A percentile compares a stretch with the other conserved stretches of the same genome.
Conservation (phyloP, 2,888 invertebrate genomes). For the Conistra vaccinii region DNA sequence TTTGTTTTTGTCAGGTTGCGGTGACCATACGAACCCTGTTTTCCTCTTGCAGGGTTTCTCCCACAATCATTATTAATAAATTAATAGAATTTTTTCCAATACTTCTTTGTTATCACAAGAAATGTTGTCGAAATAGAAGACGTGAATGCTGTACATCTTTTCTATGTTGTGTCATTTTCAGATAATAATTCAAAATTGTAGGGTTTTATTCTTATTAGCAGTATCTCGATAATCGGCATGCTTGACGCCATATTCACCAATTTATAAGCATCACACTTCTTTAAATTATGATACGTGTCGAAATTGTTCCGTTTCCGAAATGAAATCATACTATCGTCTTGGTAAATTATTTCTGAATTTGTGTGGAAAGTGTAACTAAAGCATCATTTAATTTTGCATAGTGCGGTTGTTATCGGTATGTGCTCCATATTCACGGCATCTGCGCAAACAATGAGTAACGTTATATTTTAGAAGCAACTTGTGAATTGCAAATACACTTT, state of each 20-base stretch:
- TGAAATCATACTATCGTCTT: neutral
- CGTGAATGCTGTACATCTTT: neutral
- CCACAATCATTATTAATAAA: conserved; percentile 21
- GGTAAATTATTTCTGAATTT: neutral
- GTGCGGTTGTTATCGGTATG: conserved; percentile 33
- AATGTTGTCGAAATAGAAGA: neutral
- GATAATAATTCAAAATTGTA: neutral
- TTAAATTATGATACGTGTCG: neutral
- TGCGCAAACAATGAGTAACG: conserved; percentile 65
- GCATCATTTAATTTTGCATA: conserved; percentile 22
- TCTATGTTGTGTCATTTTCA: neutral
- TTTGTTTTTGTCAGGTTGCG: conserved; percentile 7
- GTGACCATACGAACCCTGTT: conserved; percentile 10
- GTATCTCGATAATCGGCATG: neutral
- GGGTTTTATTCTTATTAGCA: neutral
- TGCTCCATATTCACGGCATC: conserved; percentile 60
- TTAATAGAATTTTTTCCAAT: neutral
- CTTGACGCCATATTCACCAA: neutral
- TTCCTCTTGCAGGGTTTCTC: conserved; percentile 55
- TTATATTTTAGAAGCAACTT: conserved; percentile 49
- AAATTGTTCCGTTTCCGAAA: neutral
- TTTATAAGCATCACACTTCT: neutral
- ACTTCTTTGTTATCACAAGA: neutral
- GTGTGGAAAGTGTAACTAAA: neutral
- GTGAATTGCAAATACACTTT: conserved; percentile 36